Evolutionary conservation across 2,113 vertebrate species (phyloP).

Genomic region (Phaethon lepturus): DNA sequence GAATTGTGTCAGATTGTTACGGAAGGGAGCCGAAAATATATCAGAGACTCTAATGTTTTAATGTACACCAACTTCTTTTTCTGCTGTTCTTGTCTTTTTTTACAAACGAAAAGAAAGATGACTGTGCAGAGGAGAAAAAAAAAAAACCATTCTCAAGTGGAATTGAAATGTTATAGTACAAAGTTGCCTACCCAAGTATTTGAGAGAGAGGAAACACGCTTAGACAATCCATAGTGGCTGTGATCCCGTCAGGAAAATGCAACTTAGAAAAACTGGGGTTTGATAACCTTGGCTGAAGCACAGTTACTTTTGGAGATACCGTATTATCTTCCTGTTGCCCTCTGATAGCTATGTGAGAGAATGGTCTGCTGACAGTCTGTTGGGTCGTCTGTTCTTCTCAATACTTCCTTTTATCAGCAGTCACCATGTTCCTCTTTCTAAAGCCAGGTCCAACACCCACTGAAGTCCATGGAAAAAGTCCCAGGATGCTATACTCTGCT

Average conservation of each 20-base stretch:
- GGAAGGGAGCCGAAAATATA: neutral
- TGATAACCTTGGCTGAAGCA: neutral
- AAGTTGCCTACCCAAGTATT: neutral
- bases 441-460: neutral
- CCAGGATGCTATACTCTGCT: neutral
- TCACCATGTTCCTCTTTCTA: neutral
- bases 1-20: neutral
- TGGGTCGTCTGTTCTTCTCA: fast-evolving
- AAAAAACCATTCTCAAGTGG: neutral
- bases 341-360: neutral
- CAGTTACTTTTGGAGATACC: neutral
- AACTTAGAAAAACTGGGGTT: neutral
- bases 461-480: neutral
- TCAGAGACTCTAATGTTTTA: neutral
- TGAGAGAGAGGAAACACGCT: neutral
- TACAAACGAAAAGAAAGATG: neutral
- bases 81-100: neutral
- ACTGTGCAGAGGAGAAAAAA: neutral
- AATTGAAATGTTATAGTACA: neutral
- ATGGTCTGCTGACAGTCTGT: neutral
- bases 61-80: neutral
- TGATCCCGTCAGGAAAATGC: neutral
- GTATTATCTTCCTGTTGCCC: neutral
- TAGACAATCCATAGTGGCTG: neutral
- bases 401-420: neutral